phyloP scores from a whole-genome alignment of 1,140 invertebrate species.

The Potamilus streckersoni region DNA sequence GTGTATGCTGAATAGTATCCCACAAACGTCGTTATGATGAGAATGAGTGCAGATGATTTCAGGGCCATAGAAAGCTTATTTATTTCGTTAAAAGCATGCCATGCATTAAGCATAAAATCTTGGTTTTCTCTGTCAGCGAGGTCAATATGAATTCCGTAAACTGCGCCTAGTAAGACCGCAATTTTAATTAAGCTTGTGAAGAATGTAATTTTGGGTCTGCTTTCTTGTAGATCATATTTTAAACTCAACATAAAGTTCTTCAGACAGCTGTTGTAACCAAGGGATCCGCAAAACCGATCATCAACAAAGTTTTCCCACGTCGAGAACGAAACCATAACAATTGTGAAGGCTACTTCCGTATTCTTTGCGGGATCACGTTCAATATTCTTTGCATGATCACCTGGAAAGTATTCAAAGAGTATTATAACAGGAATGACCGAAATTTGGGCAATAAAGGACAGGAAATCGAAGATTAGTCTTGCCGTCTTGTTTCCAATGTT shows the following conservation, averaged over 20 bases:
- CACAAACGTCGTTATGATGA: slow-evolving; percentile 11
- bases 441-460: slow-evolving; percentile 7
- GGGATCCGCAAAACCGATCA: slow-evolving; percentile 20
- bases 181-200: slow-evolving; percentile 26
- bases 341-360: not conserved
- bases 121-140: not conserved
- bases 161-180: slow-evolving; percentile 5
- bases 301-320: slow-evolving; percentile 30
- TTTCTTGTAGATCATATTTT: slow-evolving; percentile 26
- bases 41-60: slow-evolving; percentile 7
- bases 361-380: not conserved
- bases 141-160: not conserved
- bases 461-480: not conserved
- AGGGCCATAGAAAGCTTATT: not conserved
- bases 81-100: slow-evolving; percentile 6
- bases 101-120: slow-evolving; percentile 1
- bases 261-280: not conserved
- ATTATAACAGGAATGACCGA: slow-evolving; percentile 18
- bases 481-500: not conserved
- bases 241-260: slow-evolving; percentile 9
- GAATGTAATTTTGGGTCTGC: slow-evolving; percentile 10
- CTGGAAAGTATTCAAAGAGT: slow-evolving; percentile 12
- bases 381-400: not conserved
- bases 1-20: slow-evolving; percentile 17
- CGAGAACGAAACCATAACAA: slow-evolving; percentile 23